Evolutionary conservation across 2,113 vertebrate species (phyloP), one percentile per base, ranked within the genome.

Genomic region (Panthera tigris): DNA sequence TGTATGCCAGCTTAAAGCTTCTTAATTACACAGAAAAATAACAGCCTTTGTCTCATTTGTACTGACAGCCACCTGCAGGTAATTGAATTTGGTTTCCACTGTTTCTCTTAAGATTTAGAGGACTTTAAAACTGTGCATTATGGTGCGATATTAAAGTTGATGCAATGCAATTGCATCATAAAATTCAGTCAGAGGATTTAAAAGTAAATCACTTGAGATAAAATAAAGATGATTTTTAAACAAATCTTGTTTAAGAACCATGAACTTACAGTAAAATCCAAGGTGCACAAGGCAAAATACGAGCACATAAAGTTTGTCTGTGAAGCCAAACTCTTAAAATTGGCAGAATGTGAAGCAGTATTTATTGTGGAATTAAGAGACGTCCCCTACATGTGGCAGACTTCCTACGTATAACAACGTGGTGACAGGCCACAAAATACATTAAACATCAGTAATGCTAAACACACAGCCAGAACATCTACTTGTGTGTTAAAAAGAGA

Each of bases 131-230:
- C 3, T 74, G 10, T 80, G 7, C 19, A 48, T 95, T 39, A 65
- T 1, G 12, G 3, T 27, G 11, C 91, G 66, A 66, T 74, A 84
- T 95, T 92, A 84, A 85, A 89, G 14, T 63, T 94, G 36, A 29
- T 88, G 50, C 13, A 71, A 15, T 55, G 45, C 48, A 89, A 80
- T 86, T 57, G 15, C 36, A n/a, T 50, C 7, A 88, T 88, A 69
- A 78, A 97, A 55, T n/a, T 66, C 27, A 57, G 31, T 76, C 27
- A n/a, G 23, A 74, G 23, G 5, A 84, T 81, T 91, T 97, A 78
- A 91, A 94, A 95, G 55, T 61, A 95, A 97, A 91, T 83, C 80
- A 91, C n/a, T 89, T 61, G 29, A 82, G 55, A 91, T 83, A 61
- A 97, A 92, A 89, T 57, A 27, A 92, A 81, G 31, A 65, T 45